phyloP scores from a whole-genome alignment of 2,888 invertebrate genomes.

The Abrostola triplasia region DNA sequence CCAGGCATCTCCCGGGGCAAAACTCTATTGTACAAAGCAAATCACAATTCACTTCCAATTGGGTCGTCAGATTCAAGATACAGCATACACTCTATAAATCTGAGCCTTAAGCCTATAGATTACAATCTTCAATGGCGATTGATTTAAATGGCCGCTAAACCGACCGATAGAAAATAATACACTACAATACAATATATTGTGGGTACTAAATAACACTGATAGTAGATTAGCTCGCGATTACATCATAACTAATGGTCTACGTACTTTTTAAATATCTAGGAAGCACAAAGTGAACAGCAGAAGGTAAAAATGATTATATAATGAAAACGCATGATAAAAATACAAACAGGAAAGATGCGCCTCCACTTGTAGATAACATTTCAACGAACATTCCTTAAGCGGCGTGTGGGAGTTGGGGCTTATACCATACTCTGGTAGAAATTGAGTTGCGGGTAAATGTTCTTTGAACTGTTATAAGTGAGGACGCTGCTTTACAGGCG shows the following conservation, averaged over 20 bases:
- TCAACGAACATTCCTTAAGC: too few relatives aligned
- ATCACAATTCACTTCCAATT: background rate
- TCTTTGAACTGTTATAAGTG: too few relatives aligned
- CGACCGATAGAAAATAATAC: conserved; percentile 17
- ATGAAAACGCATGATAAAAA: background rate
- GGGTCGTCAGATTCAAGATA: conserved; percentile 1
- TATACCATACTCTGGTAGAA: too few relatives aligned
- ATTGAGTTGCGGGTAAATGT: too few relatives aligned
- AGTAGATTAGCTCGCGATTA: conserved; percentile 35
- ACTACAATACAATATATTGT: conserved; percentile 15
- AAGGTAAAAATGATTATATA: too few relatives aligned
- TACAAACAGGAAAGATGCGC: background rate
- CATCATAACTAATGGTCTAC: conserved; percentile 43
- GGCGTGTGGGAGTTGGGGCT: too few relatives aligned
- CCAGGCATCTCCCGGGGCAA: too few relatives aligned
- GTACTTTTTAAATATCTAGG: conserved; percentile 50
- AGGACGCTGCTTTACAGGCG: too few relatives aligned
- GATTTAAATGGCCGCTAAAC: conserved; percentile 39
- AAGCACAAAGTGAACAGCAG: background rate
- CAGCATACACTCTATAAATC: background rate
- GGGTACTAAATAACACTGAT: conserved; percentile 38
- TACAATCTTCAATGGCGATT: conserved; percentile 29
- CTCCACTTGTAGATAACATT: too few relatives aligned
- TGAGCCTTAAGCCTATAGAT: background rate
- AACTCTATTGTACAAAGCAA: background rate